A percentile compares a stretch with the other conserved stretches of the same genome.
Evolutionary conservation across 2,797 vertebrate species (phyloP).

Genomic region (Sebastes oblongus): DNA sequence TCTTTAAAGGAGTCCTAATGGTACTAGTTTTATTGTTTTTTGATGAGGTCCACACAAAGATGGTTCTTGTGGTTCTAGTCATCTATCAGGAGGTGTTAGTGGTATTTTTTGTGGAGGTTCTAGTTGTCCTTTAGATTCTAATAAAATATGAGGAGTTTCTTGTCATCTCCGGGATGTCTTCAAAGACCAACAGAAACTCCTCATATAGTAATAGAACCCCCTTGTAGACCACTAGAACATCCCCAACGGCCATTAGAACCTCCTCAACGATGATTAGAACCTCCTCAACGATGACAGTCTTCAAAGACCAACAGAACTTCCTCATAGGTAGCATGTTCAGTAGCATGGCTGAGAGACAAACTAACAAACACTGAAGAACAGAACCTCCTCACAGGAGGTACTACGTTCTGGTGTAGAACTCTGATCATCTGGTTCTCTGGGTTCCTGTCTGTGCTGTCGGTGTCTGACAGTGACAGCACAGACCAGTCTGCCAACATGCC

Average conservation of each 20-base stretch:
- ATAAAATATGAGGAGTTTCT: background rate
- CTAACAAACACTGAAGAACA: no score
- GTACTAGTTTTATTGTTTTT: no score
- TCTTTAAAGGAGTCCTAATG: background rate
- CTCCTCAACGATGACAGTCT: no score
- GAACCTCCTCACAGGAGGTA: no score
- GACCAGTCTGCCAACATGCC: slow-evolving; percentile 8
- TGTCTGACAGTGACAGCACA: background rate
- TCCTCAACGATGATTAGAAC: background rate
- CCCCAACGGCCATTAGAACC: background rate
- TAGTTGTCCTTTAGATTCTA: background rate
- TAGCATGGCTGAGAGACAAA: no score
- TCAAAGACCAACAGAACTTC: background rate
- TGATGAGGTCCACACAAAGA: no score
- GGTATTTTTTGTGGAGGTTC: background rate
- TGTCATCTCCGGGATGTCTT: background rate
- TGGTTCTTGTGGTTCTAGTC: background rate
- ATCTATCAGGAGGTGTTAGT: background rate
- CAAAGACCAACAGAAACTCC: background rate
- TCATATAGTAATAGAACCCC: background rate
- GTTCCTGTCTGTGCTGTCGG: no score
- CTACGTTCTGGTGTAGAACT: no score
- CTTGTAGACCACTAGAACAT: background rate
- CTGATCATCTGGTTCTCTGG: no score
- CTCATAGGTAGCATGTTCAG: no score